Evolutionary conservation across 2,113 vertebrate species (phyloP), one percentile per base, ranked within the genome.

Genomic region (Cavia porcellus): DNA sequence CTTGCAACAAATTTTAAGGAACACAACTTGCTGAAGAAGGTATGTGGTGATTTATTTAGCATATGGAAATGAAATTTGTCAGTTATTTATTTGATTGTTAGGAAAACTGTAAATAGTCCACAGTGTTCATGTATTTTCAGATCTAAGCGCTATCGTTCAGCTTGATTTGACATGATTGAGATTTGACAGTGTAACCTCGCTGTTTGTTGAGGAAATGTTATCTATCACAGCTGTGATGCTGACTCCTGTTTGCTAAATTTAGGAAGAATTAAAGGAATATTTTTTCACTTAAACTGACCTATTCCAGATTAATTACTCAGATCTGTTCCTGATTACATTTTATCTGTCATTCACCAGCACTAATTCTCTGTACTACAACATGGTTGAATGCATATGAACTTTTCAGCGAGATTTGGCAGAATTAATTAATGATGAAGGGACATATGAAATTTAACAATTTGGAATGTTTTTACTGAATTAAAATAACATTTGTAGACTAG

Each of bases 401-500:
- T 98, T 97, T 98, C 97, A 98, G 84, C 96, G 89, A 97, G 97
- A 91, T 92, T 98, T 98, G 97, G 83, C 97, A 97, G 95, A 98
- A 98, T 98, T 98, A 98, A 98, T 98, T 98, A 97, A 94, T 94
- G 66, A 45, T 66, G 97, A 92, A 92, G 92, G 80, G 7, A 42
- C 90, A 45, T 96, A 96, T 97, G 81, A 97, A 98, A 98, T 98
- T 98, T 96, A 98, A 98, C 47, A 87, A 90, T 97, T 97, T 97
- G 52, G 14, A 42, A 83, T 14, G 28, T 86, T 30, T 92, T 95
- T 97, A 88, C 15, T 24, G 22, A 77, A 13, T 87, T 94, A 87
- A 55, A 97, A 95, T 97, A 89, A 57, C 87, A 57, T 80, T 79
- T 83, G 7, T 62, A 66, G 61, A 3, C 55, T 75, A 9, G 3